phyloP scores from a whole-genome alignment of 2,888 invertebrate species.

The Disparrhopalites patrizii region DNA sequence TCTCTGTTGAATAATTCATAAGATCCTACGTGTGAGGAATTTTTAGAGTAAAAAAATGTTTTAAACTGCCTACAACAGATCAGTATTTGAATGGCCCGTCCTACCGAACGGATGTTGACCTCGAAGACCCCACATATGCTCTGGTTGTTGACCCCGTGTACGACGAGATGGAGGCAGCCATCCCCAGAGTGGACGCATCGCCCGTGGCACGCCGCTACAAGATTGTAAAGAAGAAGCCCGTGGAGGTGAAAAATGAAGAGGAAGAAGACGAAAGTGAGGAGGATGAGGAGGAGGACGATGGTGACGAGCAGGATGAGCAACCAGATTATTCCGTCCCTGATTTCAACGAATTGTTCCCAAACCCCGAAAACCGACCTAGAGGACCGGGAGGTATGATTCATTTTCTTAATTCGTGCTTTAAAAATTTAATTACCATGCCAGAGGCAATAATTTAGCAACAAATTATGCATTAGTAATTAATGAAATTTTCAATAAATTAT shows the following conservation, averaged over 20 bases:
- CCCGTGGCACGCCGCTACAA: neutral
- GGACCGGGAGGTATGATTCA: conserved; percentile 21
- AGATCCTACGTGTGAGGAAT: too few relatives aligned
- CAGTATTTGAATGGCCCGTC: too few relatives aligned
- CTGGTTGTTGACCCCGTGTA: neutral
- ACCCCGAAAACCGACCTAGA: conserved; percentile 12
- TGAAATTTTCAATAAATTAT: too few relatives aligned
- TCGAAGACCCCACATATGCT: neutral
- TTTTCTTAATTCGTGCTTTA: neutral
- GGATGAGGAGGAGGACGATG: conserved; percentile 25
- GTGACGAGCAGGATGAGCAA: conserved; percentile 16
- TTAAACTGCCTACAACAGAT: too few relatives aligned
- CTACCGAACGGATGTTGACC: neutral
- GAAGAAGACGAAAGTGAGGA: conserved; percentile 21
- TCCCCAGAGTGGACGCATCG: neutral
- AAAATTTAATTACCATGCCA: too few relatives aligned
- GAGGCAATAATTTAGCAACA: too few relatives aligned
- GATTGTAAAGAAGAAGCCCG: conserved; percentile 2
- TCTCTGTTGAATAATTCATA: too few relatives aligned
- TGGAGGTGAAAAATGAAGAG: conserved; percentile 1
- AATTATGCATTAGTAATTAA: too few relatives aligned
- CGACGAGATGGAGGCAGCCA: neutral
- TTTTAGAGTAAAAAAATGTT: too few relatives aligned
- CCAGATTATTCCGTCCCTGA: conserved; percentile 25
- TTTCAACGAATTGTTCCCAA: conserved; percentile 27